These are phyloP conservation scores for Onchidella celtica DNA, from an alignment of 2,888 invertebrate species.

Conservation along the genomic window DNA sequence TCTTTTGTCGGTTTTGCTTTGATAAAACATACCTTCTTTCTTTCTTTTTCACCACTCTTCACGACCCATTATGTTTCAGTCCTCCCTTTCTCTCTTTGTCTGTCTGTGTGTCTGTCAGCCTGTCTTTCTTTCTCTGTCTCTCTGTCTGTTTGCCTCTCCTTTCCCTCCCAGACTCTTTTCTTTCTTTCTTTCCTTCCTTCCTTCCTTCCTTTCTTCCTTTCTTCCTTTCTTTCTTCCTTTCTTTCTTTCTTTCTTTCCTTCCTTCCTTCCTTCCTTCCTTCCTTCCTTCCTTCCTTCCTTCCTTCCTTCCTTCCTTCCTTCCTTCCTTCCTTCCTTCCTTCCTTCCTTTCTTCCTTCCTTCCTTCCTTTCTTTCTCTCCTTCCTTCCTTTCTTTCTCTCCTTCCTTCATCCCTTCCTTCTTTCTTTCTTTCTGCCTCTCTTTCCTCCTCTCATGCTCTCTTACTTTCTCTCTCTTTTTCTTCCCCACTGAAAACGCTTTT, in stretches of 20 bases:
- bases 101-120: too few species aligned
- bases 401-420: background rate
- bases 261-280: too few species aligned
- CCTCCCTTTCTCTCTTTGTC: too few species aligned
- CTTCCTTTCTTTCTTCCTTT: too few species aligned
- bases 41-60: too few species aligned
- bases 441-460: background rate
- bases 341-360: background rate
- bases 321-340: background rate
- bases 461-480: slow-evolving; percentile 28
- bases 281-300: too few species aligned
- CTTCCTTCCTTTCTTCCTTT: background rate
- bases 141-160: slow-evolving; percentile 11
- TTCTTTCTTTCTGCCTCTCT: background rate
- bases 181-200: background rate
- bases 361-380: background rate
- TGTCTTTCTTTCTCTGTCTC: background rate
- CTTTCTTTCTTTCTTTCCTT: too few species aligned
- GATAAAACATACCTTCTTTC: too few species aligned
- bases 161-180: background rate
- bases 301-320: background rate
- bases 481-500: too few species aligned
- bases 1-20: too few species aligned
- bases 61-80: too few species aligned
- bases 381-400: background rate